Conservation (phyloP, 2,888 invertebrate genomes). For the Acrobasis consociella region DNA sequence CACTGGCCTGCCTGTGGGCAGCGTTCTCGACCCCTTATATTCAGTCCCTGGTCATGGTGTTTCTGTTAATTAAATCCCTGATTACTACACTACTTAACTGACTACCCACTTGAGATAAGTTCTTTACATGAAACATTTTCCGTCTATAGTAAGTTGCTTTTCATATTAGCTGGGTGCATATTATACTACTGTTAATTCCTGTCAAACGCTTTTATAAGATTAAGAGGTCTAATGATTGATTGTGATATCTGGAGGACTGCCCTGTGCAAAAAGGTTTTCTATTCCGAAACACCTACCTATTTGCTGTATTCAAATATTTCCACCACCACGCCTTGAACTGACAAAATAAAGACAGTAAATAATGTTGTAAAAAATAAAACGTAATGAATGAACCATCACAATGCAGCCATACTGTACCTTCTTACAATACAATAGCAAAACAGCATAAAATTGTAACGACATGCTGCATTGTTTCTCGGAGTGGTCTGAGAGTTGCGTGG, state of each 20-base stretch:
- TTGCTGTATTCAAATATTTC: neutral
- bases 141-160: too few species aligned
- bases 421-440: constrained; percentile 17
- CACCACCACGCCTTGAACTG: neutral
- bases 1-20: constrained; percentile 30
- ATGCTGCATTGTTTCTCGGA: constrained; percentile 26
- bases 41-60: constrained; percentile 31
- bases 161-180: too few species aligned
- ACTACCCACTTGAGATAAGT: constrained; percentile 22
- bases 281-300: neutral
- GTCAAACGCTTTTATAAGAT: too few species aligned
- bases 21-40: constrained; percentile 38
- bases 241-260: neutral
- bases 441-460: constrained; percentile 11
- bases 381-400: constrained; percentile 13
- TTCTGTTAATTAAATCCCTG: constrained; percentile 42
- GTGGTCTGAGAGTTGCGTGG: constrained; percentile 27
- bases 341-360: neutral
- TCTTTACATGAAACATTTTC: too few species aligned
- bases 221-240: too few species aligned
- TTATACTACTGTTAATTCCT: too few species aligned
- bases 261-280: neutral
- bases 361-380: constrained; percentile 15
- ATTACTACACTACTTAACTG: constrained; percentile 33
- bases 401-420: constrained; percentile 12